Evolutionary conservation across 2,797 vertebrate species (phyloP), one percentile per base, ranked within the genome.

Genomic region (Tragopan temminckii): DNA sequence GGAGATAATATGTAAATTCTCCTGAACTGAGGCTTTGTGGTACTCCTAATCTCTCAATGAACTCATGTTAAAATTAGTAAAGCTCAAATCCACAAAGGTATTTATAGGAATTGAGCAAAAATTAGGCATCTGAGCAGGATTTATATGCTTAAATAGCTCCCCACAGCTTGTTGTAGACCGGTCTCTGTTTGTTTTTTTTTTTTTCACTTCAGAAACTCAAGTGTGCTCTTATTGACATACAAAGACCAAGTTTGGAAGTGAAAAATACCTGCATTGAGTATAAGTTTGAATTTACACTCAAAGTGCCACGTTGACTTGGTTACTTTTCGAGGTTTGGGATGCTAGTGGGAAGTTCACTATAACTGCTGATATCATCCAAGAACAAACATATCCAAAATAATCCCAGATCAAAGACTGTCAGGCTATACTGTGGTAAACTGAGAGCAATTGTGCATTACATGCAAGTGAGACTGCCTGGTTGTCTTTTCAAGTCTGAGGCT

Each of bases 241-340:
- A 23, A 18, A 38, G 88, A 50, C 27, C 8, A 16, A 19, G 81
- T 55, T 13, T 81, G 75, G 12, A 40, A 50, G 46, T 16, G 16
- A 36, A 71, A 74, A 6, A 20, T 38, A 29, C 40, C 13, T 1
- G 13, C 67, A 42, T 25, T 5, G 27, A 31, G 18, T 33, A 33
- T 43, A 52, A 7, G 1, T 0, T 38, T 5, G 10, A 52, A 53
- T 17, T 29, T 31, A 29, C 9, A 11, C 52, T 53, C 29, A 11
- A 9, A 1, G 15, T 15, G 21, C 27, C 5, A 0, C 16, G 1
- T 3, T 24, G 27, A 31, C 14, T 27, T 61, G 8, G 0, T 8
- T 68, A 9, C 9, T 43, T 70, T 33, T 13, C 21, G 7, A 70
- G 40, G 10, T 3, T 5, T 13, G 43, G 3, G 31, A 3, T 24